phyloP scores from a whole-genome alignment of 2,888 invertebrate genomes.

The Caprella mutica region DNA sequence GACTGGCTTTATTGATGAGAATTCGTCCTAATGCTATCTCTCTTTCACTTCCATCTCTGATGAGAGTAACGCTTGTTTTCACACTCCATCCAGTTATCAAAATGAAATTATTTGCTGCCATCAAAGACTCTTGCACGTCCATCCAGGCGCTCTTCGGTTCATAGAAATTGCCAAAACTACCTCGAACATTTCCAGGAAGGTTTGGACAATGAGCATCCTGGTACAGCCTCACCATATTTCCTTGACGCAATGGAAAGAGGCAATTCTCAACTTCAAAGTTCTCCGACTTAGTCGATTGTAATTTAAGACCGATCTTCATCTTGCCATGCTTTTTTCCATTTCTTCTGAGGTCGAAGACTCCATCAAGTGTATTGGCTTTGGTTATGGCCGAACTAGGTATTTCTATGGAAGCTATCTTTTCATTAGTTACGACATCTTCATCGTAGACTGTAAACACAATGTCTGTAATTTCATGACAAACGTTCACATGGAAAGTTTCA shows the following conservation, averaged over 20 bases:
- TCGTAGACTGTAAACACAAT: slow-evolving; percentile 7
- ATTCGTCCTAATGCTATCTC: slow-evolving; percentile 12
- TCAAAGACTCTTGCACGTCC: slow-evolving; percentile 6
- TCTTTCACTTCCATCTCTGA: slow-evolving; percentile 8
- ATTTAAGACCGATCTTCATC: background rate
- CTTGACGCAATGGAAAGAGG: background rate
- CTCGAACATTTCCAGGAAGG: background rate
- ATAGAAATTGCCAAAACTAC: background rate
- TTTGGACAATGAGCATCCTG: slow-evolving; percentile 16
- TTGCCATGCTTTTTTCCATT: background rate
- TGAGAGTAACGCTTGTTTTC: slow-evolving; percentile 1
- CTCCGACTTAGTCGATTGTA: background rate
- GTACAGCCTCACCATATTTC: slow-evolving; percentile 7
- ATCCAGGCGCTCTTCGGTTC: slow-evolving; percentile 7
- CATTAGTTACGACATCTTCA: slow-evolving; percentile 12
- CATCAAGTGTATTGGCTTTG: background rate
- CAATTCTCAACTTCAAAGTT: slow-evolving; percentile 8
- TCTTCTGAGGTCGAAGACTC: slow-evolving; percentile 8
- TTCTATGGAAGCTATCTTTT: slow-evolving; percentile 6
- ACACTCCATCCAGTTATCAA: slow-evolving; percentile 15
- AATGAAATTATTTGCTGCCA: slow-evolving; percentile 10
- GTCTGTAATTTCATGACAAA: slow-evolving; percentile 9
- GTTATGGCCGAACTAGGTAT: background rate
- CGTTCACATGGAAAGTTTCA: slow-evolving; percentile 30
- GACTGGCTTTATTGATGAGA: slow-evolving; percentile 3